Percentiles rank a stretch among this genome's conserved stretches.
phyloP scores from a whole-genome alignment of 2,113 vertebrate species.

The Tor tambroides region DNA sequence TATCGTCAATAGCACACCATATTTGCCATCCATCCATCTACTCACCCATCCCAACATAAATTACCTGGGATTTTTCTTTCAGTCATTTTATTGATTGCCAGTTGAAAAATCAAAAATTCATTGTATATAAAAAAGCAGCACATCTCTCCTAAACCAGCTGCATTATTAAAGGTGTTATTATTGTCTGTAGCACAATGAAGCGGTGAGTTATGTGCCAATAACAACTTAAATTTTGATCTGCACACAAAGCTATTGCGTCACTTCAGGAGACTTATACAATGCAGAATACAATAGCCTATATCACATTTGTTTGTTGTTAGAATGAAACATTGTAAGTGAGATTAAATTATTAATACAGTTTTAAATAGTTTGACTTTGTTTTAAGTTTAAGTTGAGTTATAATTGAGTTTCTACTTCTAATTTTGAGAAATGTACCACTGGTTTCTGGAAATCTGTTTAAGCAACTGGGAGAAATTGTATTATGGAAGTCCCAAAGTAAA shows the following conservation, averaged over 20 bases:
- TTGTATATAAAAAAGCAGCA: not conserved
- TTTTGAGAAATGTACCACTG: not conserved
- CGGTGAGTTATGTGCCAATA: not conserved
- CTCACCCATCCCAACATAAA: not conserved
- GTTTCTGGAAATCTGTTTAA: not conserved
- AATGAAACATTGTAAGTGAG: not conserved
- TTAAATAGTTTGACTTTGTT: not conserved
- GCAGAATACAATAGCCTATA: not conserved
- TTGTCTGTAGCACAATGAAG: not conserved
- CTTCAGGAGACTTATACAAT: not conserved
- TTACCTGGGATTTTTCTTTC: not conserved
- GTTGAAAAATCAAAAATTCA: not conserved
- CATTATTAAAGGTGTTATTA: not conserved
- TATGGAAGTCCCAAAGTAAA: constrained; percentile 17
- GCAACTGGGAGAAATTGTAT: not conserved
- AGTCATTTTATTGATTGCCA: not conserved
- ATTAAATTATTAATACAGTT: not conserved
- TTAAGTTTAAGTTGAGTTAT: not conserved
- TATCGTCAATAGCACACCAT: too few species aligned
- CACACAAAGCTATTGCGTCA: not conserved
- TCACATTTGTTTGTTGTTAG: not conserved
- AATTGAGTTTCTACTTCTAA: not conserved
- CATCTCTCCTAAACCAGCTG: not conserved
- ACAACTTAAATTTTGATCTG: not conserved
- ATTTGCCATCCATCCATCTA: too few species aligned